Conservation (phyloP, 2,797 vertebrate species). For the Crax fasciolata region DNA sequence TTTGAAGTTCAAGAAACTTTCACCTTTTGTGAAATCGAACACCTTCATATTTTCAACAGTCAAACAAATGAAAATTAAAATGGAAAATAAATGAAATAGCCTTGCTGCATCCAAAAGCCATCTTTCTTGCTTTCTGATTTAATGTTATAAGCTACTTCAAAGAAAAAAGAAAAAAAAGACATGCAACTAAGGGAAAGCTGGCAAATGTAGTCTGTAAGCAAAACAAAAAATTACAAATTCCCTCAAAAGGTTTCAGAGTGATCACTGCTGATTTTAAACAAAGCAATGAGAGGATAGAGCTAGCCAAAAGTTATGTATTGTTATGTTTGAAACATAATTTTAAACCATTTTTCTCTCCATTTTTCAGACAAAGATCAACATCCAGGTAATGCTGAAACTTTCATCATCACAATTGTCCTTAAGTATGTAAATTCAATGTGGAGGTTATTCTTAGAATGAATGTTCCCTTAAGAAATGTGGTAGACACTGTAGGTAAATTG, state of each 20-base stretch:
- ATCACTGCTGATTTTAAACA: constrained; percentile 1
- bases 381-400: constrained; percentile 58
- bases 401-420: constrained; percentile 20
- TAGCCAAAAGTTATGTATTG: background rate
- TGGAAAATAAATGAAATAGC: background rate
- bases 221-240: background rate
- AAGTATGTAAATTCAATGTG: background rate
- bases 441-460: constrained; percentile 58
- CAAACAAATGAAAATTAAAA: constrained; percentile 23
- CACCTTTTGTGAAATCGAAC: background rate
- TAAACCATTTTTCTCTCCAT: constrained; percentile 3
- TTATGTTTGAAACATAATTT: background rate
- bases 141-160: background rate
- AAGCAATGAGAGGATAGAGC: background rate
- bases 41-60: background rate
- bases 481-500: background rate
- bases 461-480: background rate
- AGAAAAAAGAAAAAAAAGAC: background rate
- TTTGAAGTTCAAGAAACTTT: background rate
- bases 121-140: background rate
- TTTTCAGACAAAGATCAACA: constrained; percentile 54
- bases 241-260: background rate
- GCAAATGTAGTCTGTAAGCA: background rate
- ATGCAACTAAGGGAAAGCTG: background rate
- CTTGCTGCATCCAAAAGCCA: background rate